Base-by-base conservation (phyloP, 2,797 vertebrate genomes). In the Tapera naevia region DNA sequence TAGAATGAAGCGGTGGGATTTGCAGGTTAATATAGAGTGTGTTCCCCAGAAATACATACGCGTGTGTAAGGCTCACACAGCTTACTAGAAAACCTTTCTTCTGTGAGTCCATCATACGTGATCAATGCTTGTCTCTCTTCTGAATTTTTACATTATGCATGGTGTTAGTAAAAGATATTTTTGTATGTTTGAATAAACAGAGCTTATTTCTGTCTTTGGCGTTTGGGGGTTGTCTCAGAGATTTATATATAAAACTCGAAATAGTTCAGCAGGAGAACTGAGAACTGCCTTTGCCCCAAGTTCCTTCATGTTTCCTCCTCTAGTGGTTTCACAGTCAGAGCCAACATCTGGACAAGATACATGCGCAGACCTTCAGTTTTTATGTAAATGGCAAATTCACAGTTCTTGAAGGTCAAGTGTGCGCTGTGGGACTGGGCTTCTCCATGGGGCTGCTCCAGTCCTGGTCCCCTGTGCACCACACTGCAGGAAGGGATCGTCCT, bases 351-450 rank as follows among this genome's bases (percentile, higher is more conserved):
- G 43, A 39, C 1, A 19, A 66, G 43, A 39, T 15, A 51, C 1
- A 1, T 11, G 25, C 12, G 16, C 11, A 78, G 53, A 28, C 16
- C 18, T 56, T 80, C 8, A 10, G 32, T 60, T 81, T 72, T 41
- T 61, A 65, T 1, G 0, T 1, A 22, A 79, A n/a, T 0, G 11
- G 28, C 28, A 58, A 75, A 33, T 0, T 75, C 35, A 30, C 24
- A 10, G 2, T 19, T 73, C 60, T 73, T 33, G 18, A 58, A 27
- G 24, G 48, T 56, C 54, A 13, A 5, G 2, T 6, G 16, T 56
- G 41, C 50, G 12, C 30, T 51, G 48, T 0, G 0, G 71, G 33
- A 37, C 58, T 0, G 0, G 35, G 41, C 66, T 14, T 17, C 5
- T 80, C 32, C 0, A 0, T 1, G 3, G 17, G 30, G 45, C 72